Evolutionary conservation across 2,888 invertebrate species (phyloP).

Genomic region (Pheosia tremula): DNA sequence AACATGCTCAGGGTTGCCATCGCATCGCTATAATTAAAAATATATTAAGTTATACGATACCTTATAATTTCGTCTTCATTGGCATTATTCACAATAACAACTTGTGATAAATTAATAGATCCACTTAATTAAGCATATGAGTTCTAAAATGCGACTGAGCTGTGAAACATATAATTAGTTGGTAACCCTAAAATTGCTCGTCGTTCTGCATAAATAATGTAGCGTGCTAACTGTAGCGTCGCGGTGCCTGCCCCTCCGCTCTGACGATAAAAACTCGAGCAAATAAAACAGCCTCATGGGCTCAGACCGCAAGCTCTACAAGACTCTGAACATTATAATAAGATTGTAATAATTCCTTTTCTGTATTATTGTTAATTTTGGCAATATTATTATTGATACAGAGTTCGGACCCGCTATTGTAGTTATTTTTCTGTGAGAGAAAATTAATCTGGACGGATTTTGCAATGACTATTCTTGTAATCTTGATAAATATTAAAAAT

Average conservation of each 20-base stretch:
- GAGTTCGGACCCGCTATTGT: too few relatives aligned
- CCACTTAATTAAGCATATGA: too few relatives aligned
- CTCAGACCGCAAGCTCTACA: neutral
- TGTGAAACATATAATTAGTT: neutral
- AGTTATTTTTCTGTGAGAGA: too few relatives aligned
- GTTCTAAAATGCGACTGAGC: too few relatives aligned
- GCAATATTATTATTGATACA: too few relatives aligned
- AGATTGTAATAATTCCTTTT: neutral
- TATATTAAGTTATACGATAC: neutral
- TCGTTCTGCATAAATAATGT: slow-evolving; percentile 57
- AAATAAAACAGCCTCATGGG: slow-evolving; percentile 15
- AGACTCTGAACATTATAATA: neutral
- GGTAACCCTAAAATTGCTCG: slow-evolving; percentile 15
- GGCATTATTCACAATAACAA: too few relatives aligned
- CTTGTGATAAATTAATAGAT: too few relatives aligned
- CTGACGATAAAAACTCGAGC: slow-evolving; percentile 23
- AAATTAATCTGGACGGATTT: too few relatives aligned
- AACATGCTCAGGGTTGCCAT: slow-evolving; percentile 28
- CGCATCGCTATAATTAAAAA: neutral
- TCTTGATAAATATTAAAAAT: too few relatives aligned
- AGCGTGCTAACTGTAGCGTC: slow-evolving; percentile 67
- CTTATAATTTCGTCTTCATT: neutral
- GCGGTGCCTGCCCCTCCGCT: slow-evolving; percentile 52
- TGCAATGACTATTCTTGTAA: too few relatives aligned
- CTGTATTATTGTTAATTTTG: too few relatives aligned